Percentiles rank a stretch among this genome's conserved stretches.
Evolutionary conservation across 1,140 invertebrate genomes (phyloP).

Genomic region (Aphelinus certus): DNA sequence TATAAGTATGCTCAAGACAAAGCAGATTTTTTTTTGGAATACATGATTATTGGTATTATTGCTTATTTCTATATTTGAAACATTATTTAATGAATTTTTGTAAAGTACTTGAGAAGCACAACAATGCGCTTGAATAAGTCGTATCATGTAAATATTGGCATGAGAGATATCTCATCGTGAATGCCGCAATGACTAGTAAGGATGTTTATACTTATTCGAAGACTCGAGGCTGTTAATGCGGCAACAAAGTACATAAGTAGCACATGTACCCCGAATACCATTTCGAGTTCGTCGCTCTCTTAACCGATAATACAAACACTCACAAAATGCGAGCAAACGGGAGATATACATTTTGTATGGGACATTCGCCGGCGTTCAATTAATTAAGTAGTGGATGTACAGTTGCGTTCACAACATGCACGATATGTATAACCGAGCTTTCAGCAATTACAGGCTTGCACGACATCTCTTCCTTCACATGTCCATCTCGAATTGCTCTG

Average conservation of each 20-base stretch:
- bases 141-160: background rate
- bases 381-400: background rate
- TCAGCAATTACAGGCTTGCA: conserved; percentile 29
- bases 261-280: background rate
- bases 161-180: background rate
- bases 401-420: background rate
- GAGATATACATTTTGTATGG: background rate
- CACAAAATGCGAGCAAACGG: background rate
- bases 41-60: background rate
- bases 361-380: background rate
- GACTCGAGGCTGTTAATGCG: conserved; percentile 16
- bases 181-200: background rate
- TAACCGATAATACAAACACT: background rate
- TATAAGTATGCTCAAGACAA: background rate
- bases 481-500: conserved; percentile 60
- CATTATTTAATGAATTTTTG: background rate
- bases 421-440: conserved; percentile 26
- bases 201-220: conserved; percentile 17
- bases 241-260: conserved; percentile 9
- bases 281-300: conserved; percentile 14
- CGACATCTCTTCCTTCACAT: conserved; percentile 49
- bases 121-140: background rate
- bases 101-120: background rate
- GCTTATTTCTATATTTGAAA: background rate
- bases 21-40: background rate